phyloP scores from a whole-genome alignment of 2,888 invertebrate genomes.

The Chironomus tentans region DNA sequence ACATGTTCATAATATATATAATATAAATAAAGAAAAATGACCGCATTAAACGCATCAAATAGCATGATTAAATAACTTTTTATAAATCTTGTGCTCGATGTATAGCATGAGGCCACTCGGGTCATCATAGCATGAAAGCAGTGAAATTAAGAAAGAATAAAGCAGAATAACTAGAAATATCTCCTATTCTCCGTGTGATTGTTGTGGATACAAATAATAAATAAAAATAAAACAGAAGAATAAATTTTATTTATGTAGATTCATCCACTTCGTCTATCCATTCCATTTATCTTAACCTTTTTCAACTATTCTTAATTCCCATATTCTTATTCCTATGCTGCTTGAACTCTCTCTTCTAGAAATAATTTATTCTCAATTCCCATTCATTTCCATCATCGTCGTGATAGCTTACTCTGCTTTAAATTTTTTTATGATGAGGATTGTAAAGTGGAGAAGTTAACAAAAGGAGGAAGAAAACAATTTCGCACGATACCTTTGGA shows the following conservation, averaged over 20 bases:
- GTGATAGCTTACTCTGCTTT: neutral
- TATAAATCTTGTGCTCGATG: neutral
- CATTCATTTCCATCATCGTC: neutral
- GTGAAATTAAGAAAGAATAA: neutral
- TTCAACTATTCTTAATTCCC: too few species aligned
- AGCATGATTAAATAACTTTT: slow-evolving; percentile 15
- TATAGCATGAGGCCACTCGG: neutral
- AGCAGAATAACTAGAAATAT: neutral
- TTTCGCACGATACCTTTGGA: too few species aligned
- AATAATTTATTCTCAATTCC: neutral
- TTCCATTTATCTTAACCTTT: too few species aligned
- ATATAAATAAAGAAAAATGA: slow-evolving; percentile 16
- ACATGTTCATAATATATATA: neutral
- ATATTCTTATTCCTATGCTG: too few species aligned
- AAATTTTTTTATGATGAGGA: neutral
- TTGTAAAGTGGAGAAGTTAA: neutral
- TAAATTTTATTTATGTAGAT: neutral
- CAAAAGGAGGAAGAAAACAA: too few species aligned
- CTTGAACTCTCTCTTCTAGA: too few species aligned
- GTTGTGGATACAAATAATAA: neutral
- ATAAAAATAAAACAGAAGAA: neutral
- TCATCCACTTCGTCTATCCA: too few species aligned
- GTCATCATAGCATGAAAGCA: slow-evolving; percentile 16
- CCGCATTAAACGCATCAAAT: slow-evolving; percentile 25
- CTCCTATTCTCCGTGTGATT: neutral